Evolutionary conservation across 2,797 vertebrate species (phyloP).

Genomic region (Myotis myotis): DNA sequence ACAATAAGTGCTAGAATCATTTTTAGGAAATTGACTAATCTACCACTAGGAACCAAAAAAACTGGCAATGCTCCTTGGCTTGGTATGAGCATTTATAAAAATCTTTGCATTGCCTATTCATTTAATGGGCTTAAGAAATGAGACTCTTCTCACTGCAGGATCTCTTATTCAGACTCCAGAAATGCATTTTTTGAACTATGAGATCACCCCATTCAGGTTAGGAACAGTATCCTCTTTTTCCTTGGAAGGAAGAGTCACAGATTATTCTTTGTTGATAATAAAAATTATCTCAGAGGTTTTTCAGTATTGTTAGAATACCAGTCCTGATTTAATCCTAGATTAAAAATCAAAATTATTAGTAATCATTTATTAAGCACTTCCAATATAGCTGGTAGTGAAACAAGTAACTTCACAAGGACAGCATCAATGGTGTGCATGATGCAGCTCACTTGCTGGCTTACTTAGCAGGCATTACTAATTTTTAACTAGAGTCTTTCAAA

Average conservation of each 20-base stretch:
- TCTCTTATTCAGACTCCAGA: background rate
- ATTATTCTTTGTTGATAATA: background rate
- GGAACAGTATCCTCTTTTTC: background rate
- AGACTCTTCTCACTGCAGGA: background rate
- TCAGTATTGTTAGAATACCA: background rate
- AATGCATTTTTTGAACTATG: background rate
- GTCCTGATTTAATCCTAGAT: background rate
- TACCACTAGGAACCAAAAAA: conserved; percentile 29
- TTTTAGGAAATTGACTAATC: conserved; percentile 67
- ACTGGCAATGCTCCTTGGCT: background rate
- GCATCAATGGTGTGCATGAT: background rate
- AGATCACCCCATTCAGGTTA: background rate
- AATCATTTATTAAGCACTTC: background rate
- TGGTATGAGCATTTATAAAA: conserved; percentile 47
- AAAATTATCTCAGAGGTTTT: background rate
- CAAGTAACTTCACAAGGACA: background rate
- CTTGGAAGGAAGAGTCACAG: background rate
- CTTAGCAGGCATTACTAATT: background rate
- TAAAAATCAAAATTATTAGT: background rate
- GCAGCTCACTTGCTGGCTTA: background rate
- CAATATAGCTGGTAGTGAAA: background rate
- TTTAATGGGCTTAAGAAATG: background rate
- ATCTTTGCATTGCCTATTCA: background rate
- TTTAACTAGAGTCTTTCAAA: conserved; percentile 40
- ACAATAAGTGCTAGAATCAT: conserved; percentile 27